A percentile compares a stretch with the other conserved stretches of the same genome.
These are phyloP conservation scores for Dermatemys mawii DNA, from an alignment of 2,113 vertebrate species.

Conservation along the genomic window DNA sequence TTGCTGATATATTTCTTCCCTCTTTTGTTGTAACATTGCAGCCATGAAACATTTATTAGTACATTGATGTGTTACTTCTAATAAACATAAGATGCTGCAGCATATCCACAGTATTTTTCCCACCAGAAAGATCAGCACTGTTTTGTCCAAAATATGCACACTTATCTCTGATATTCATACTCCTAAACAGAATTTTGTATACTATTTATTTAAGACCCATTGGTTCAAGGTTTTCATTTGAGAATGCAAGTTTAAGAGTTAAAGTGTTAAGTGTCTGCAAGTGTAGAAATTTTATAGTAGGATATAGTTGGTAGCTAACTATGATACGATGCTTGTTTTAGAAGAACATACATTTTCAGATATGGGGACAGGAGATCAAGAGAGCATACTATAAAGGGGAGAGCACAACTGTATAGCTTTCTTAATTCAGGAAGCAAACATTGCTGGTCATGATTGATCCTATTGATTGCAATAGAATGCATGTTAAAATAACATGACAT, in stretches of 20 bases:
- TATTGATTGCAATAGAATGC: not conserved
- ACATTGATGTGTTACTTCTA: slow-evolving; percentile 10
- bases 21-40: slow-evolving; percentile 41
- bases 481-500: not conserved
- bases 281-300: not conserved
- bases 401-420: not conserved
- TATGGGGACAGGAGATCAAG: not conserved
- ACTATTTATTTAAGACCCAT: not conserved
- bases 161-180: not conserved
- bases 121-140: not conserved
- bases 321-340: not conserved
- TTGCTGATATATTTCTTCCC: slow-evolving; percentile 41
- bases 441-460: not conserved
- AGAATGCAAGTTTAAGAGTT: not conserved
- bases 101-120: not conserved
- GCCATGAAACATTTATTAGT: slow-evolving; percentile 44
- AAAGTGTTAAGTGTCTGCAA: not conserved
- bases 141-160: not conserved
- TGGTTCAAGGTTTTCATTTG: not conserved
- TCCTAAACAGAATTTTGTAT: not conserved
- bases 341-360: not conserved
- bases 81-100: not conserved
- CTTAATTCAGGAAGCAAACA: not conserved
- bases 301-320: not conserved
- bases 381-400: not conserved